A percentile compares a stretch with the other conserved stretches of the same genome.
Evolutionary conservation across 2,888 invertebrate species (phyloP).

Genomic region (Agrotis ipsilon): DNA sequence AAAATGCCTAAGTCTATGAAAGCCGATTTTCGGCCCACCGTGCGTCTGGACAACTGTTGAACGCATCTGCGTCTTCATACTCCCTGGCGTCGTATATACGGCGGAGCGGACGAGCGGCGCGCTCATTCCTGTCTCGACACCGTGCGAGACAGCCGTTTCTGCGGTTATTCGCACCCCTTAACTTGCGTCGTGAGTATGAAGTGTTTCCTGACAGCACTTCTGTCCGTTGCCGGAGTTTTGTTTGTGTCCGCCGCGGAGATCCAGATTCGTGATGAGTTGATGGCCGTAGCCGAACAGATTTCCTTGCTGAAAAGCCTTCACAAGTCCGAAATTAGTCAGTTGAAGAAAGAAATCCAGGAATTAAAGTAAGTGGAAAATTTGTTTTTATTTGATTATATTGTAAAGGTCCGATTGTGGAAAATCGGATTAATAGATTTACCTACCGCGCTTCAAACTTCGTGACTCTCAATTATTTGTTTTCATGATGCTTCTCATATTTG

Average conservation of each 20-base stretch:
- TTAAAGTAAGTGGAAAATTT: conserved; percentile 80
- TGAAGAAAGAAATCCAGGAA: conserved; percentile 80
- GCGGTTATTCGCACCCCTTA: conserved; percentile 54
- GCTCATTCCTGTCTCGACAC: conserved; percentile 73
- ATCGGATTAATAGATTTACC: conserved; percentile 38
- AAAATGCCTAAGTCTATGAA: no score
- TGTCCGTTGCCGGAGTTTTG: conserved; percentile 71
- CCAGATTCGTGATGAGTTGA: conserved; percentile 73
- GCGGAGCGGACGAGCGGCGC: conserved; percentile 62
- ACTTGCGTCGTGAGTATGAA: conserved; percentile 75
- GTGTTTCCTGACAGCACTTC: conserved; percentile 73
- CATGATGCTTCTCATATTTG: background rate
- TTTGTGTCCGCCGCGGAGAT: conserved; percentile 72
- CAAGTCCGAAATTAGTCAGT: conserved; percentile 72
- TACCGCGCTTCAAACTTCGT: conserved; percentile 8
- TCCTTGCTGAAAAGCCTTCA: conserved; percentile 77
- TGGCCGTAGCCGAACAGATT: conserved; percentile 76
- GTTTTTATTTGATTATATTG: conserved; percentile 42
- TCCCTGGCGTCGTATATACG: conserved; percentile 72
- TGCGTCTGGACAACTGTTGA: conserved; percentile 87
- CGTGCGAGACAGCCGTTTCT: conserved; percentile 65
- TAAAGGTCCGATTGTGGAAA: conserved; percentile 40
- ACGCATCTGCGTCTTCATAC: conserved; percentile 82
- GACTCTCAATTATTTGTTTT: conserved; percentile 12
- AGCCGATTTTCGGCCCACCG: no score